Conservation (phyloP, 2,797 vertebrate genomes). For the Falco rusticolus region DNA sequence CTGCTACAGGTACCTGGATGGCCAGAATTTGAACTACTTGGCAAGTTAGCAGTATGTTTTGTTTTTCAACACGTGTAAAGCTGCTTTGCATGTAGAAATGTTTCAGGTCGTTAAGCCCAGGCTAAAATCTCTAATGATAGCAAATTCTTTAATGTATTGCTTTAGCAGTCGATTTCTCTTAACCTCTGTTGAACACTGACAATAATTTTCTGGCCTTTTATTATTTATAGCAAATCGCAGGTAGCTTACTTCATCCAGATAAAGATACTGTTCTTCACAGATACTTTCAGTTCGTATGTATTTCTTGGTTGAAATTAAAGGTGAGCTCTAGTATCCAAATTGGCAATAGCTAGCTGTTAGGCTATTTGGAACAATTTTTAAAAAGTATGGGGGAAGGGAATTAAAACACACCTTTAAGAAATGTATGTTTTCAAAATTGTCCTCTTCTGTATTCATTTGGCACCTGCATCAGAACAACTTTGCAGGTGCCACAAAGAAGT, state of each 20-base stretch:
- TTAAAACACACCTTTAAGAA: neutral
- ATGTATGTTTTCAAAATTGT: constrained; percentile 8
- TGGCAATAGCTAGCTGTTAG: neutral
- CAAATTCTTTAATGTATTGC: constrained; percentile 57
- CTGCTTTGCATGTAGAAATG: constrained; percentile 67
- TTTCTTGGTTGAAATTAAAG: constrained; percentile 76
- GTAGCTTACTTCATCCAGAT: constrained; percentile 61
- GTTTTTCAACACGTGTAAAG: constrained; percentile 39
- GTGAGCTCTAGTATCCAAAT: constrained; percentile 68
- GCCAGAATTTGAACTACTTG: constrained; percentile 72
- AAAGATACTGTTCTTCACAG: constrained; percentile 66
- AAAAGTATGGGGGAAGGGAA: constrained; percentile 2
- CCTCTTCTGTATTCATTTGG: constrained; percentile 32
- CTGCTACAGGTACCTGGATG: constrained; percentile 73
- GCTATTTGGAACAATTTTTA: constrained; percentile 7
- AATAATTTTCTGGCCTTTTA: constrained; percentile 68
- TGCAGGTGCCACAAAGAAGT: constrained; percentile 64
- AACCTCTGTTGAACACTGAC: constrained; percentile 56
- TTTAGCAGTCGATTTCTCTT: constrained; percentile 61
- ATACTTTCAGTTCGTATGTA: constrained; percentile 55
- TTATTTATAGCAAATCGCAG: constrained; percentile 49
- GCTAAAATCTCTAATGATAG: constrained; percentile 54
- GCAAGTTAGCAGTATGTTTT: constrained; percentile 67
- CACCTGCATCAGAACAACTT: constrained; percentile 49
- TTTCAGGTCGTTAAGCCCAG: constrained; percentile 59